These are phyloP conservation scores for Hypena proboscidalis DNA, from an alignment of 2,888 invertebrate genomes.

Conservation along the genomic window DNA sequence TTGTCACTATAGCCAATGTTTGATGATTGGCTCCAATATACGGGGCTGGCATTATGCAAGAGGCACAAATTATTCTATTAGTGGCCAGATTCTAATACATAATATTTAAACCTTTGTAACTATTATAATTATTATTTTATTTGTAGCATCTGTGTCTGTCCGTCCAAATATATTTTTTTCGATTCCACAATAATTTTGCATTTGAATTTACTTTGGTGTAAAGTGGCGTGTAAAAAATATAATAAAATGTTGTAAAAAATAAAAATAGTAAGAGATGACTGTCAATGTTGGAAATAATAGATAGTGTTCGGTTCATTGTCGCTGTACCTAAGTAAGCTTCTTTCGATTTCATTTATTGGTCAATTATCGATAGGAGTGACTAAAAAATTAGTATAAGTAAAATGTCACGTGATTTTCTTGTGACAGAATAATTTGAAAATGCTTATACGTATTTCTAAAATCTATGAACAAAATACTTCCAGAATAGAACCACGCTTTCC, in stretches of 20 bases:
- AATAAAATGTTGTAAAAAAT: slow-evolving; percentile 71
- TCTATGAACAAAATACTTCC: slow-evolving; percentile 16
- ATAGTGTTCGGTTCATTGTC: slow-evolving; percentile 62
- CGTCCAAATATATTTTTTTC: slow-evolving; percentile 71
- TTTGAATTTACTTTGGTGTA: slow-evolving; percentile 53
- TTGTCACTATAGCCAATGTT: slow-evolving; percentile 3
- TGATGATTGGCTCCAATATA: slow-evolving; percentile 15
- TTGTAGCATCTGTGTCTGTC: slow-evolving; percentile 76
- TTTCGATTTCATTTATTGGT: slow-evolving; percentile 62
- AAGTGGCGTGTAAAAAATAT: slow-evolving; percentile 67
- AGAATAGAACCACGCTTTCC: slow-evolving; percentile 26
- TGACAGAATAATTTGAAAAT: slow-evolving; percentile 33
- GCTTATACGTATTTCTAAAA: slow-evolving; percentile 19
- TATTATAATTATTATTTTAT: slow-evolving; percentile 50
- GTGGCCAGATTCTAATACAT: slow-evolving; percentile 21
- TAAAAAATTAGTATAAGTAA: slow-evolving; percentile 52
- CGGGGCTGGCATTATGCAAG: slow-evolving; percentile 13
- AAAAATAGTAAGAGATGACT: slow-evolving; percentile 70
- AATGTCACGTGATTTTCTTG: slow-evolving; percentile 21
- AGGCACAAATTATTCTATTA: slow-evolving; percentile 28
- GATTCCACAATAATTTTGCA: slow-evolving; percentile 41
- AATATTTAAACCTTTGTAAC: slow-evolving; percentile 28
- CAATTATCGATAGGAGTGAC: slow-evolving; percentile 64
- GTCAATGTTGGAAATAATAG: slow-evolving; percentile 64
- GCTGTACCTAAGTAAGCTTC: slow-evolving; percentile 75